Conservation (phyloP, 2,797 vertebrate genomes). For the Linurgus olivaceus region DNA sequence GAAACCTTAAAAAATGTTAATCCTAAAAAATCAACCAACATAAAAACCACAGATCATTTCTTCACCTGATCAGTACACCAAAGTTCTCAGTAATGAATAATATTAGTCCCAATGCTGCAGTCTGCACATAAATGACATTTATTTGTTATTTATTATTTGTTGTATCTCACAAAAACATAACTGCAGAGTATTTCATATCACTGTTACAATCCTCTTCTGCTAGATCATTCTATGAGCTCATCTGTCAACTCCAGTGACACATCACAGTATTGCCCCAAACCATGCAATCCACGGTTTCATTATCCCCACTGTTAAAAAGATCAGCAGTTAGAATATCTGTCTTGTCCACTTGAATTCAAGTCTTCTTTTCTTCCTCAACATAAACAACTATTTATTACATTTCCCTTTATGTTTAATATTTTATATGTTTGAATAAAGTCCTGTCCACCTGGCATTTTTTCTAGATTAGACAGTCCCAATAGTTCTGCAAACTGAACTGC, state of each 20-base stretch:
- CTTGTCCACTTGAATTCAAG: background rate
- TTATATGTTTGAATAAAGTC: background rate
- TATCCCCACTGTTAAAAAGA: background rate
- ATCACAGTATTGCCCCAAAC: background rate
- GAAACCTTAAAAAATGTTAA: background rate
- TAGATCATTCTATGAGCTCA: background rate
- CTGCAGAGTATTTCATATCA: background rate
- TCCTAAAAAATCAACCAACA: background rate
- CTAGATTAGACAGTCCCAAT: background rate
- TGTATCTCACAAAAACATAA: background rate
- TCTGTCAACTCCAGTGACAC: background rate
- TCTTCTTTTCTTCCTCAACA: background rate
- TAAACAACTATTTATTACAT: background rate
- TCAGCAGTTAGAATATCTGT: background rate
- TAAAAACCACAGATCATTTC: background rate
- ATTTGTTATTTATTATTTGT: background rate
- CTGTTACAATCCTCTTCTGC: background rate
- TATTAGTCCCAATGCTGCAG: background rate
- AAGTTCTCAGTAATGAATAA: background rate
- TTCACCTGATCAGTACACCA: background rate
- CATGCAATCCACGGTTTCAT: background rate
- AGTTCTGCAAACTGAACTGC: background rate
- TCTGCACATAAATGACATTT: background rate
- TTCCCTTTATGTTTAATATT: background rate
- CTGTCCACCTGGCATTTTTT: background rate